These are phyloP conservation scores for Cyaniris semiargus DNA, from an alignment of 2,888 invertebrate genomes.

Conservation along the genomic window DNA sequence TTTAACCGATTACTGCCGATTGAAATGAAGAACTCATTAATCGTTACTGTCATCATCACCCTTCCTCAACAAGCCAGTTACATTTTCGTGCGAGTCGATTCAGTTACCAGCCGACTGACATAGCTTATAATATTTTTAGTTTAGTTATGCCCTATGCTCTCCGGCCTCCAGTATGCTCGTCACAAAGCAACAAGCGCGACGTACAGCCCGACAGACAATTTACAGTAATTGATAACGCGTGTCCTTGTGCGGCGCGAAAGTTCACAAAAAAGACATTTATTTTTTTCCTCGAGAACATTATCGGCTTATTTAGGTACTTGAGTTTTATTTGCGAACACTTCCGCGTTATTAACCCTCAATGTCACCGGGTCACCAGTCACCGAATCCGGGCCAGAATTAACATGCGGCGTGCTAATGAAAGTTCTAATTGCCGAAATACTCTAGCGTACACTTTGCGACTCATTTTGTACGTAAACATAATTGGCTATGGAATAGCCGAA, in stretches of 20 bases:
- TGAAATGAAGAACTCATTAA: background rate
- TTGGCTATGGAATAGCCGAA: too few species aligned
- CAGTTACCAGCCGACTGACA: too few species aligned
- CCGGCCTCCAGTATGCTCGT: too few species aligned
- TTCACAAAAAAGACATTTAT: conserved; percentile 17
- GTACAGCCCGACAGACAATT: background rate
- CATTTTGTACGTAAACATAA: too few species aligned
- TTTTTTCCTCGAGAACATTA: conserved; percentile 7
- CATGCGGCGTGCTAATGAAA: background rate
- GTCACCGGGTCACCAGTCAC: background rate
- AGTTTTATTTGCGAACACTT: background rate
- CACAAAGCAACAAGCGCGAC: background rate
- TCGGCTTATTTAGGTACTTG: conserved; percentile 3
- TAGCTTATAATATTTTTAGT: too few species aligned
- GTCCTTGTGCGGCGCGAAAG: conserved; percentile 18
- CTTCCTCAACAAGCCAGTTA: background rate
- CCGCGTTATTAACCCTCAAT: background rate
- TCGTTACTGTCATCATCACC: background rate
- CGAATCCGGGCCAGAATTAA: background rate
- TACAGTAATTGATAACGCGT: background rate
- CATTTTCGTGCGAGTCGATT: too few species aligned
- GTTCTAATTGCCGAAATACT: background rate
- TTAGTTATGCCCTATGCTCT: too few species aligned
- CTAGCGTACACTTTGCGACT: background rate
- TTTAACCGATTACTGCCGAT: background rate